Evolutionary conservation across 2,888 invertebrate genomes (phyloP), one percentile per base, ranked within the genome.

Genomic region (Matsumyia berberina): DNA sequence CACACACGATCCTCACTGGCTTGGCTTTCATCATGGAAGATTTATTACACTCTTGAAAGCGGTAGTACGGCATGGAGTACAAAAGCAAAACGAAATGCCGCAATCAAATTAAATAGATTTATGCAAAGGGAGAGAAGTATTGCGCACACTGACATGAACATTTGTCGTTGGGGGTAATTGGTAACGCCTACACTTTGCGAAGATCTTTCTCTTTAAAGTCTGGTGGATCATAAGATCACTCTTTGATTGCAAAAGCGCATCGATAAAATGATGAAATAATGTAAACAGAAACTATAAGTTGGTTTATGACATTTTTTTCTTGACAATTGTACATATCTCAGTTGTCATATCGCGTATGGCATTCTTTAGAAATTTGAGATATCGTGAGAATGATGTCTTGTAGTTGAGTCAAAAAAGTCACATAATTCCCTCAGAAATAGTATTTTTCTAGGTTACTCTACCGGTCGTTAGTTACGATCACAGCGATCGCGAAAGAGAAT

Each of bases 21-120:
- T 72, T 69, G 51, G 70, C 53, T 72, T 72, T 82, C 77, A 72
- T 19, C 70, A 72, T 72, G 58, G 39, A 53, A 60, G 77, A 82
- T 82, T 77, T 82, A 82, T 82, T 66, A 46, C 53, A 37, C 35
- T 58, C 39, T n/a, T 58, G 57, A 31, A 42, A 51, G 64, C 15
- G 29, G 24, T 24, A 24, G 24, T 24, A 24, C 24, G 24, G 24
- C 4, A 24, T 24, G 24, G 19, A 46, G 12, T 51, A 60, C 42
- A 12, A 39, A 31, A 37, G 49, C 3, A 69, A 29, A 37, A 73
- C 46, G 44, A 76, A 82, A 76, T 51, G 58, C 76, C 76, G 57
- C 64, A 58, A 55, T 66, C 62, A 58, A 70, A 35, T 64, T 57
- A 60, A 58, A 73, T 60, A 80, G 57, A 81, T 81, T 76, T 58